Percentiles rank a stretch among this genome's conserved stretches.
These are phyloP conservation scores for Penaeus chinensis DNA, from an alignment of 1,140 invertebrate genomes.

Conservation along the genomic window DNA sequence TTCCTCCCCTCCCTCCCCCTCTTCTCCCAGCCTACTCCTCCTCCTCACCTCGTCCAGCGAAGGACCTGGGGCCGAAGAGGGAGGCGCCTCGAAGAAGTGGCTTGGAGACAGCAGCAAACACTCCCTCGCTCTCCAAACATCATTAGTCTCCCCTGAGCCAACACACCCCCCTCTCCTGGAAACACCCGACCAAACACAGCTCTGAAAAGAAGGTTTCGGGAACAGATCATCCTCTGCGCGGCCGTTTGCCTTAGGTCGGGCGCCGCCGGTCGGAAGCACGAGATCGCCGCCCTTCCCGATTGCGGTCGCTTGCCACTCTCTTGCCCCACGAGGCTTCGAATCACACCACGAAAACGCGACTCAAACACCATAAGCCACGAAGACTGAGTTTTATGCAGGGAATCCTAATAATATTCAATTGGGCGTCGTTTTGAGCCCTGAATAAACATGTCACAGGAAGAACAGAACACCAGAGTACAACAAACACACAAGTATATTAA, in stretches of 20 bases:
- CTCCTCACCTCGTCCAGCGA: background rate
- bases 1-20: no score
- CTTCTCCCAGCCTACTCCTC: no score
- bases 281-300: background rate
- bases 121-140: constrained; percentile 57
- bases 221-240: constrained; percentile 4
- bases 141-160: constrained; percentile 59
- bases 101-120: constrained; percentile 60
- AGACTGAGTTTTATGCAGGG: constrained; percentile 32
- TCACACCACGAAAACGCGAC: constrained; percentile 44
- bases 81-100: constrained; percentile 57
- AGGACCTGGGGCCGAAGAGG: constrained; percentile 34
- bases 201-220: constrained; percentile 47
- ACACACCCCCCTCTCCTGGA: constrained; percentile 52
- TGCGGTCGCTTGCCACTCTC: background rate
- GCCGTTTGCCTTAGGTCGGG: background rate
- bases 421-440: constrained; percentile 5
- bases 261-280: background rate
- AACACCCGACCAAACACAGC: constrained; percentile 56
- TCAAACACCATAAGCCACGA: constrained; percentile 52
- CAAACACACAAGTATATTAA: no score
- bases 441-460: no score
- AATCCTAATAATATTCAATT: constrained; percentile 25
- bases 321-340: constrained; percentile 40
- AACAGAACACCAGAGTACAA: no score